Evolutionary conservation across 2,113 vertebrate species (phyloP).

Genomic region (Solenodon paradoxus): DNA sequence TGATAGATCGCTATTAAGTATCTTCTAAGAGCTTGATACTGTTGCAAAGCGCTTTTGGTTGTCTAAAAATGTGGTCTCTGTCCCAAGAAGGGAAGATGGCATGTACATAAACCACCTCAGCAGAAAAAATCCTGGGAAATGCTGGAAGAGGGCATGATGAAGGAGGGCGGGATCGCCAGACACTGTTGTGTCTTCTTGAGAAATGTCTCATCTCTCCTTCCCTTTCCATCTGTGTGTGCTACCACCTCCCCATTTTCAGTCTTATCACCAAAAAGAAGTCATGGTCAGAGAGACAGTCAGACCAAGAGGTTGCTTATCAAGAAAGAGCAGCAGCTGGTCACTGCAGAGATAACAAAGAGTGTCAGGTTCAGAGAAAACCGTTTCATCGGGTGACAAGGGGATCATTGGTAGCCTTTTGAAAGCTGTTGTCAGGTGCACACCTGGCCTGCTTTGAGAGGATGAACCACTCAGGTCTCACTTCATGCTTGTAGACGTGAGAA

Average conservation of each 20-base stretch:
- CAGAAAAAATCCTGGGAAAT: background rate
- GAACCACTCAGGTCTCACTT: background rate
- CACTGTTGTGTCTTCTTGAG: background rate
- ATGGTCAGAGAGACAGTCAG: slow-evolving; percentile 29
- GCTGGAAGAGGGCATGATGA: background rate
- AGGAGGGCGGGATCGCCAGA: background rate
- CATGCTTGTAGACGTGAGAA: background rate
- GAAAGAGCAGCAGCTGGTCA: background rate
- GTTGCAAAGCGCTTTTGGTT: slow-evolving; percentile 39
- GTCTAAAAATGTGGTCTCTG: slow-evolving; percentile 4
- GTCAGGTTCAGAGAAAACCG: background rate
- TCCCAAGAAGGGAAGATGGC: background rate
- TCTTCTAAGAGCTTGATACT: slow-evolving; percentile 21
- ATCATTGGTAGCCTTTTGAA: background rate
- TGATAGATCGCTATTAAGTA: background rate
- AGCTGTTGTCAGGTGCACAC: background rate
- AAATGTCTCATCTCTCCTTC: background rate
- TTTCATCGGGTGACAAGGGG: background rate
- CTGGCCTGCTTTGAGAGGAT: background rate
- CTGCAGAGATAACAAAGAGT: background rate
- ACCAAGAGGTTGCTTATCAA: background rate
- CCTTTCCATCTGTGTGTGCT: background rate
- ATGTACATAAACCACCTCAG: background rate
- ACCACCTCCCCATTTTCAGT: background rate
- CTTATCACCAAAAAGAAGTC: slow-evolving; percentile 14